Conservation (phyloP, 2,797 vertebrate species). For the Tokudaia muenninki region DNA sequence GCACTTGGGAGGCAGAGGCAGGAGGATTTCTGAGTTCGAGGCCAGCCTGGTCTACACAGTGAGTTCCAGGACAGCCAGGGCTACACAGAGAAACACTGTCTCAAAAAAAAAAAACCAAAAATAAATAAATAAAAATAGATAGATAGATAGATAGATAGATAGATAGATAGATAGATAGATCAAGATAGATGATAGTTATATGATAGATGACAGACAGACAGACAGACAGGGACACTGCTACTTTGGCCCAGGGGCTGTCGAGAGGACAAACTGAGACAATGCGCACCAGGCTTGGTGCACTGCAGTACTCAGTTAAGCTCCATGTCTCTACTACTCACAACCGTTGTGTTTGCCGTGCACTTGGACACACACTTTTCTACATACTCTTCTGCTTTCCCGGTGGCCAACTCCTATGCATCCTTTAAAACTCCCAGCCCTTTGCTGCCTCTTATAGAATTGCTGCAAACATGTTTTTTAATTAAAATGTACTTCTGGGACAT, state of each 20-base stretch:
- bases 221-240: background rate
- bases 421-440: background rate
- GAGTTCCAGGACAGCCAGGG: too few species aligned
- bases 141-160: background rate
- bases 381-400: background rate
- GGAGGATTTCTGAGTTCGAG: too few species aligned
- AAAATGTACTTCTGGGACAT: conserved; percentile 26
- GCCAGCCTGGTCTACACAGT: too few species aligned
- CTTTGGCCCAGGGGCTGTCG: background rate
- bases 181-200: background rate
- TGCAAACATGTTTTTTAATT: background rate
- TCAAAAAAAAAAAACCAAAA: too few species aligned
- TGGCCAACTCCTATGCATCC: background rate
- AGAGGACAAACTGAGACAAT: background rate
- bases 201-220: background rate
- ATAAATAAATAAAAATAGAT: background rate
- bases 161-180: background rate
- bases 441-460: conserved; percentile 11
- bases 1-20: too few species aligned
- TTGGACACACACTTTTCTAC: background rate
- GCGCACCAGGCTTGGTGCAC: background rate
- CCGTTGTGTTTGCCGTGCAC: background rate
- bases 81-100: too few species aligned
- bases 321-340: background rate
- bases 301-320: background rate